Base-by-base conservation (phyloP, 2,797 vertebrate genomes). In the Poeciliopsis gracilis region DNA sequence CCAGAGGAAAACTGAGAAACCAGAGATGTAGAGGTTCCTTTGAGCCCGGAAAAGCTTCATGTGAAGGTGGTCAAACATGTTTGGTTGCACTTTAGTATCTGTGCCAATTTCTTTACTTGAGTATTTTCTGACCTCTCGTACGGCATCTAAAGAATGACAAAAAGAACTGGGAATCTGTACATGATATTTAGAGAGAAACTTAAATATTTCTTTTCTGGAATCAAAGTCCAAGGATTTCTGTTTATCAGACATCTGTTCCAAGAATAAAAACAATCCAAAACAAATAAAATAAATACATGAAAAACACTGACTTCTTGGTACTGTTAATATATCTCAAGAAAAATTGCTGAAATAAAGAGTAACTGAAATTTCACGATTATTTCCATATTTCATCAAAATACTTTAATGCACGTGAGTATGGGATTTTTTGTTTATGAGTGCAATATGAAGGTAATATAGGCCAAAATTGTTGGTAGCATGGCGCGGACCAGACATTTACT, bases 21-120 rank as follows among this genome's bases (percentile, higher is more conserved):
- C 98, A 55, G 98, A 98, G 90, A 99, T 96, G 90, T 98, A 99
- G 61, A 99, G 96, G 93, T 99, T 99, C 89, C 98, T 96, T 92
- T 99, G 98, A 0, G 97, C 95, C 82, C 97, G 93, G 86, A 99
- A 99, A 36, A 98, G 97, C 94, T 97, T 99, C 98, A 99, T 98
- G 88, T 98, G 97, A 71, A 96, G 90, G 81, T 98, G 97, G 90
- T 98, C 97, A 72, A 92, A 95, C 83, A 95, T 94, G 86, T 90
- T 95, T 18, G 94, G 84, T 55, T 92, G 94, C 53, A 94, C 38
- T 76, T 92, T 94, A 77, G 89, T 61, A 73, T 84, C 80, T 51
- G 90, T 93, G 49, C 93, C 77, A 3, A 80, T 43, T 0, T 96
- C 93, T 79, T 84, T 76, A 0, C 61, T 43, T 0, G 97, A 97